Base-by-base conservation (phyloP, 23 tunicate species). In the Ascidia mentula region DNA sequence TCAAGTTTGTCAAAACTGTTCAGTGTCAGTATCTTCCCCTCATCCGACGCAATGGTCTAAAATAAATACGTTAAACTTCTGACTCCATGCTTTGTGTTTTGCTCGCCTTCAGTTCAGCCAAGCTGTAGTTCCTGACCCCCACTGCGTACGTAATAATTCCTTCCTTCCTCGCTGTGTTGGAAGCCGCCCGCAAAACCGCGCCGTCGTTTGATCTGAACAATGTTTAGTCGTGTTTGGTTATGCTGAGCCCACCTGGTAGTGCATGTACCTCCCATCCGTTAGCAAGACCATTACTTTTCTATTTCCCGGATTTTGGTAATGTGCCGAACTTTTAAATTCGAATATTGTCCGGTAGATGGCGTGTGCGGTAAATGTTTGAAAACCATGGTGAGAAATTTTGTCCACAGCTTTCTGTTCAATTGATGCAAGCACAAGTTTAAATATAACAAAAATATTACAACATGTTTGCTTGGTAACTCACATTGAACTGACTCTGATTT, bases 91-190 rank as follows among this genome's bases (percentile, higher is more conserved):
- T 9, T 9, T 15, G 53, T 42, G 15, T 42, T 42, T 42, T 42
- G 12, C 72, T 61, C 39, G 80, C 96, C 89, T 86, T 79, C 42
- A 90, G 37, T 76, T 90, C 96, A 4, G 31, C 40, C 46, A 8
- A 26, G 22, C 38, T 37, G 45, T 85, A 90, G 6, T 77, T 79
- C 9, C 74, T 83, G 34, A 90, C 96, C 26, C 96, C 96, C 4
- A 90, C 96, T n/a, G 96, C 89, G 36, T 85, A 86, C 4, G 80
- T 74, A 15, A 74, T 80, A 36, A 90, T 90, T 30, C 89, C 96
- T n/a, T 79, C 40, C 0, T 76, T 46, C 38, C 96, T 69, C 24
- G 96, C 96, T n/a, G 72, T 31, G 8, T 32, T 71, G 0, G 96
- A 79, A 18, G 73, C 40, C 1, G 2, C 40, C 18, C 39, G 74